A percentile compares a stretch with the other conserved stretches of the same genome.
Evolutionary conservation across 2,888 invertebrate genomes (phyloP).

Genomic region (Sipha maydis): DNA sequence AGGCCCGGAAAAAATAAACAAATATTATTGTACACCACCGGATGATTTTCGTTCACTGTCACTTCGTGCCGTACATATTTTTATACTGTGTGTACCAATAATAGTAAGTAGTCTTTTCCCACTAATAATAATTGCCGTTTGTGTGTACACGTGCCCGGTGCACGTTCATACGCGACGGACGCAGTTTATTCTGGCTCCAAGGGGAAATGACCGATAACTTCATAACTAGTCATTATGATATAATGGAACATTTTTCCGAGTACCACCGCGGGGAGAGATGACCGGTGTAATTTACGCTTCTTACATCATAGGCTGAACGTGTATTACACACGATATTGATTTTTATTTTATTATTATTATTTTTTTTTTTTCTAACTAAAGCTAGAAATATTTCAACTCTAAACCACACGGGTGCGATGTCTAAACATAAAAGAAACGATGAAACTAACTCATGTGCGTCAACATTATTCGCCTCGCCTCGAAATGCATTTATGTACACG

Average conservation of each 20-base stretch:
- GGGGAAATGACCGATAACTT: slow-evolving; percentile 24
- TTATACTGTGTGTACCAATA: too few relatives aligned
- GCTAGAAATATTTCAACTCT: neutral
- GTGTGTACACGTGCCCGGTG: neutral
- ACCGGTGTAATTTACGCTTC: slow-evolving; percentile 23
- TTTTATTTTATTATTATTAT: too few relatives aligned
- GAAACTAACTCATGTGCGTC: neutral
- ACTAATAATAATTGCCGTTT: too few relatives aligned
- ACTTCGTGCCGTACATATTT: too few relatives aligned
- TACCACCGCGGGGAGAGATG: slow-evolving; percentile 2
- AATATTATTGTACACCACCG: neutral
- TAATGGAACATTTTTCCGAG: slow-evolving; percentile 14
- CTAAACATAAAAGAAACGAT: neutral
- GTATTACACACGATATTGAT: neutral
- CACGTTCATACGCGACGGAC: neutral
- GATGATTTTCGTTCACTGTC: too few relatives aligned
- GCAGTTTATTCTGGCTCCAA: neutral
- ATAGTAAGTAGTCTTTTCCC: too few relatives aligned
- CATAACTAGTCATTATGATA: slow-evolving; percentile 24
- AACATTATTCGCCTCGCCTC: neutral
- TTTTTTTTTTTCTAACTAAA: neutral
- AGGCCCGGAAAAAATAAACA: too few relatives aligned
- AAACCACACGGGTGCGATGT: neutral
- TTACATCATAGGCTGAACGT: neutral
- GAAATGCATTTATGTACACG: neutral